These are phyloP conservation scores for Unio delphinus DNA, from an alignment of 2,888 invertebrate genomes.

Conservation along the genomic window DNA sequence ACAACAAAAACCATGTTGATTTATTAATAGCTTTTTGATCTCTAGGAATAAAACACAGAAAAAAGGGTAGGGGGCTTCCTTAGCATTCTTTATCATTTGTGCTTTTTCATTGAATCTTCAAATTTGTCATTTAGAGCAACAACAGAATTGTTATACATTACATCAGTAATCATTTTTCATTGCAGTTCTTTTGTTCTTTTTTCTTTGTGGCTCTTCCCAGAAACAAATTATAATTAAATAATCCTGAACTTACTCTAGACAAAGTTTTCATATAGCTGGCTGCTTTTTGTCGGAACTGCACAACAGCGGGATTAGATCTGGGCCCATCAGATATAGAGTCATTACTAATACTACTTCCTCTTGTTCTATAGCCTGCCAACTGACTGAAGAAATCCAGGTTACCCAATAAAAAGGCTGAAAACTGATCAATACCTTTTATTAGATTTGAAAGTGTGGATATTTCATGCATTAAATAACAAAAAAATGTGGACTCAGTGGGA, in stretches of 20 bases:
- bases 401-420: constrained; percentile 63
- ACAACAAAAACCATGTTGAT: too few relatives aligned
- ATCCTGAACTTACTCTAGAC: constrained; percentile 51
- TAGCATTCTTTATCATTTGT: too few relatives aligned
- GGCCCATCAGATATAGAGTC: constrained; percentile 39
- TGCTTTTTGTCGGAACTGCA: constrained; percentile 63
- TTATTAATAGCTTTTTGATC: too few relatives aligned
- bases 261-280: constrained; percentile 63
- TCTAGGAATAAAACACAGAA: too few relatives aligned
- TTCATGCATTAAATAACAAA: background rate
- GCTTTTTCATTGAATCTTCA: too few relatives aligned
- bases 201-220: too few relatives aligned
- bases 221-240: too few relatives aligned
- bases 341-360: constrained; percentile 56
- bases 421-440: constrained; percentile 39
- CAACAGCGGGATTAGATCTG: constrained; percentile 62
- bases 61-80: too few relatives aligned
- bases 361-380: constrained; percentile 59
- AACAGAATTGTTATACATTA: too few relatives aligned
- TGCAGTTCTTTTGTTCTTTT: too few relatives aligned
- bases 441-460: background rate
- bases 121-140: too few relatives aligned
- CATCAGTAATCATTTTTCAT: too few relatives aligned
- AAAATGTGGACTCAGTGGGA: background rate
- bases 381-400: constrained; percentile 65